Conservation (phyloP, 2,113 vertebrate species). For the Oreocharis arfaki region DNA sequence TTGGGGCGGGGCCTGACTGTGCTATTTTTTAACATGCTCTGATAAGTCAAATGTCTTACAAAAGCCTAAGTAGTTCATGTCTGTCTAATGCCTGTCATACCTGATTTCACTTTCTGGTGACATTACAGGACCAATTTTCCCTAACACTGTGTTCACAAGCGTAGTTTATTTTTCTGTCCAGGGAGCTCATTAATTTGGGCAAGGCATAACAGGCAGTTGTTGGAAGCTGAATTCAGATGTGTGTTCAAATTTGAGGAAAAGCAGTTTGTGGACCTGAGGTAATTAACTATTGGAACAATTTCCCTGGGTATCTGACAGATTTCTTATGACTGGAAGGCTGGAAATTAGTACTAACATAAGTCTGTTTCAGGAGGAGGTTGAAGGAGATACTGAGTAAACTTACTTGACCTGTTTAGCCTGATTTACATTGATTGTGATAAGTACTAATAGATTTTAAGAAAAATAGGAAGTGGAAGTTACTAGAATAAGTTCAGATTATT, state of each 20-base stretch:
- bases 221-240: background rate
- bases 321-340: background rate
- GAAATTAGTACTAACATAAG: background rate
- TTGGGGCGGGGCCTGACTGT: accelerated
- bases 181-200: background rate
- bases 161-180: background rate
- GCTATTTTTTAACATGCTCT: background rate
- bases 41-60: background rate
- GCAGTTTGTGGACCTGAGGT: background rate
- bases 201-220: background rate
- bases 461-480: background rate
- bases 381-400: background rate
- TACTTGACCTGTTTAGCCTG: background rate
- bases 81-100: background rate
- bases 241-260: background rate
- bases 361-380: background rate
- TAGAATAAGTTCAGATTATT: background rate
- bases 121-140: background rate
- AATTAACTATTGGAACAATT: background rate
- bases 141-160: background rate
- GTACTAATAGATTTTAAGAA: background rate
- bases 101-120: background rate
- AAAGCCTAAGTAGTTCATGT: background rate
- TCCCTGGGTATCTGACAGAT: background rate
- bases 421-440: background rate